phyloP scores from a whole-genome alignment of 2,797 vertebrate species.

The Halcyon chelicuti region DNA sequence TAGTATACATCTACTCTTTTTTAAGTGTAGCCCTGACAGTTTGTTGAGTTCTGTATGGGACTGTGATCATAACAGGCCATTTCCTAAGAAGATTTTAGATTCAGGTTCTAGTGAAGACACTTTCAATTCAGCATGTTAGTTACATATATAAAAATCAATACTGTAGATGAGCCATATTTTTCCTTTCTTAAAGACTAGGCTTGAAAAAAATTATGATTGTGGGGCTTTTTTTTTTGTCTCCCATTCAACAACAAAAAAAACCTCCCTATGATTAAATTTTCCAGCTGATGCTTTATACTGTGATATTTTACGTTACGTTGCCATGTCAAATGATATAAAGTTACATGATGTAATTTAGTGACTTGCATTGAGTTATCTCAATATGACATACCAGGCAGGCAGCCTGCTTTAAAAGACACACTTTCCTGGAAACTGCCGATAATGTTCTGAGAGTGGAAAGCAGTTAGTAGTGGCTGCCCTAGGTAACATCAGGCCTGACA shows the following conservation, averaged over 20 bases:
- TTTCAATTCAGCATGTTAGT: constrained; percentile 6
- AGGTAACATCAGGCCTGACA: background rate
- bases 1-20: background rate
- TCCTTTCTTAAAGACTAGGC: background rate
- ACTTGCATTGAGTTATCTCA: constrained; percentile 64
- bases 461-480: constrained; percentile 13
- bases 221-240: rapidly evolving
- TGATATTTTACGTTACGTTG: constrained; percentile 69
- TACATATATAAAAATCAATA: constrained; percentile 48
- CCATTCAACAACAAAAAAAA: background rate
- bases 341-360: constrained; percentile 53
- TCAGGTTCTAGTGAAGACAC: background rate
- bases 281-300: constrained; percentile 57
- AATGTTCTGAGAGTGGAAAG: constrained; percentile 22
- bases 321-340: constrained; percentile 66
- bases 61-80: background rate
- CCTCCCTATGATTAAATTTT: constrained; percentile 72
- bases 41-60: background rate
- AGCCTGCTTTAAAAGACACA: constrained; percentile 6
- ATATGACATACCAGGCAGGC: constrained; percentile 35
- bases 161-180: background rate
- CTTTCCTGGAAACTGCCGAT: constrained; percentile 58
- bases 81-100: background rate
- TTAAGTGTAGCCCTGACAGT: background rate
- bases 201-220: constrained; percentile 27